Evolutionary conservation across 2,797 vertebrate species (phyloP).

Genomic region (Echeneis naucrates): DNA sequence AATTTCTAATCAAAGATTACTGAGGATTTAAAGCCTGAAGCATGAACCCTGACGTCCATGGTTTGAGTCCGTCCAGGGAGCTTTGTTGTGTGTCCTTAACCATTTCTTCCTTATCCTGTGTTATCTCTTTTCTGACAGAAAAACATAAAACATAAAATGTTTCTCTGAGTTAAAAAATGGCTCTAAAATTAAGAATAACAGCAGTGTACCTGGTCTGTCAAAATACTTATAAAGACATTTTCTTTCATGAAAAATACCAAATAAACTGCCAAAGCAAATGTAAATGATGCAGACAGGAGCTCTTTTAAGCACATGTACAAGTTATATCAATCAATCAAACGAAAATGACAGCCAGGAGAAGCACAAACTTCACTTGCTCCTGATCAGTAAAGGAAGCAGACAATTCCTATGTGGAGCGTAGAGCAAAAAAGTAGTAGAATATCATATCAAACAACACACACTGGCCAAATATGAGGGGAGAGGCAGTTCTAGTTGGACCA

Average conservation of each 20-base stretch:
- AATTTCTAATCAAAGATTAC: slow-evolving; percentile 1
- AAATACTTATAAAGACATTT: background rate
- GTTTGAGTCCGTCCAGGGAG: background rate
- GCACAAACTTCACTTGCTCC: background rate
- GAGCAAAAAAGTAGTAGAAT: slow-evolving; percentile 3
- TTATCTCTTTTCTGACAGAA: background rate
- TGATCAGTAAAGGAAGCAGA: background rate
- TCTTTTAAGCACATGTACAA: background rate
- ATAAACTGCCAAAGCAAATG: background rate
- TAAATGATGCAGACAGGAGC: background rate
- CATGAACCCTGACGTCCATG: background rate
- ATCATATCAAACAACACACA: background rate
- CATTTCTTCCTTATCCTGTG: background rate
- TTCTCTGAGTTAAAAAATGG: background rate
- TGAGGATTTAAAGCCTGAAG: background rate
- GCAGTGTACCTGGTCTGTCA: slow-evolving; percentile 52
- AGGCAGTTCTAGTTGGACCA: slow-evolving; percentile 3
- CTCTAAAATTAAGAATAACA: slow-evolving; percentile 40
- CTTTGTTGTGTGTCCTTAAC: background rate
- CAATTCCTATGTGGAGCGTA: background rate
- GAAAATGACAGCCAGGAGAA: too few species aligned
- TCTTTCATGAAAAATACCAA: background rate
- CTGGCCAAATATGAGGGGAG: background rate
- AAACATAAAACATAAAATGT: too few species aligned
- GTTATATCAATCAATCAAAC: too few species aligned